Base-by-base conservation (phyloP, 2,888 invertebrate species). In the Spicauda simplicius region DNA sequence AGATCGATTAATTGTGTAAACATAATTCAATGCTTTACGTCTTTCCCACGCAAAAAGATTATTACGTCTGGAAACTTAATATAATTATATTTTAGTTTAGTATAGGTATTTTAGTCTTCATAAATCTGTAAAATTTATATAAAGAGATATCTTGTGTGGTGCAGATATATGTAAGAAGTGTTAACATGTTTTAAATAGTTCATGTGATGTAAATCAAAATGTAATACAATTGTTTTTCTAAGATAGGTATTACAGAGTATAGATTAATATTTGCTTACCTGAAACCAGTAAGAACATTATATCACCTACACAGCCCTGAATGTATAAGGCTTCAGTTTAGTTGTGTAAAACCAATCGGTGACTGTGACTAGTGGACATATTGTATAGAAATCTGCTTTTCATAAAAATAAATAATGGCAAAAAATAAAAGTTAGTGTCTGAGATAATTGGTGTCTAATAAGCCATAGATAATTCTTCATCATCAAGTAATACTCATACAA, bases 241-340 rank as follows among this genome's bases (percentile, higher is more conserved):
- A 14, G 14, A 41, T 1, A 41, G 12, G 3, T 11, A 14, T 41
- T 10, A 41, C 41, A 14, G 33, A 41, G 14, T 14, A 41, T 41
- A 14, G 10, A 41, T 41, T 41, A 41, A 41, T 41, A 14, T 14
- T 41, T 41, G 41, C 41, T 41, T 41, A 41, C 41, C 12, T 37
- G 37, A 37, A 11, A 7, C 37, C 41, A 41, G 14, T 45, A 57
- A 64, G 50, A n/a, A n/a, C 50, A 64, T 64, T 64, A 64, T 52
- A 25, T 50, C 50, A 52, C 37, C 19, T 5, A 12, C 14, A 50
- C n/a, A 30, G 12, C 19, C 33, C 50, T 48, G 19, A 18, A 37
- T 54, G 71, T 61, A 41, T 74, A 71, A 66, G 80, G 80, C 64
- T 78, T 79, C 79, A 53, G 48, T 65, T 50, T 69, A 70, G 72